Base-by-base conservation (phyloP, 2,113 vertebrate genomes). In the Tyrannus savana region DNA sequence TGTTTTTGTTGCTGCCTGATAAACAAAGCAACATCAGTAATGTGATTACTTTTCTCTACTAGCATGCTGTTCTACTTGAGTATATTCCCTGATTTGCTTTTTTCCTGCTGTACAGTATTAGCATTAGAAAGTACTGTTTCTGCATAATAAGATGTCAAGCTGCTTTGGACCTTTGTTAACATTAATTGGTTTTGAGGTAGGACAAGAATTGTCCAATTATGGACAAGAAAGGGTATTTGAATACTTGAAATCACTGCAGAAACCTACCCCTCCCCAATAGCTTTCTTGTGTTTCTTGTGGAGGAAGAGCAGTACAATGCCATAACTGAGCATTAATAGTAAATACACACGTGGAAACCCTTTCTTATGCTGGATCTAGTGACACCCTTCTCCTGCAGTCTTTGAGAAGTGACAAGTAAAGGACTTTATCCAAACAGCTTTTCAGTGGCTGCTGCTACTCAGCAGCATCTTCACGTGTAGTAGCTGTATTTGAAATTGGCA, bases 11-110 rank as follows among this genome's bases (percentile, higher is more conserved):
- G 55, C 77, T 93, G 87, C 55, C 64, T 81, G 77, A 87, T 84
- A 74, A 91, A 89, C 64, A 75, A 77, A 93, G 41, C 17, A 69
- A 50, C 84, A 73, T 77, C 69, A 66, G 69, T 93, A 87, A 94
- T 74, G 59, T 80, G 77, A 77, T 91, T 95, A 69, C 52, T 84
- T 80, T 73, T 69, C 55, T 58, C 49, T 87, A 52, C 77, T 84
- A 76, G 44, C 42, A 59, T 4, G 5, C 39, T 80, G 39, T 53
- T 93, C 63, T 80, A 31, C 84, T 95, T 89, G 50, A 89, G 69
- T 66, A 28, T 46, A 37, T 74, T 77, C 47, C n/a, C 25, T 73
- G 12, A 67, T 94, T 89, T 76, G 68, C 84, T 53, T 53, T 79
- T 83, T 94, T 85, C 35, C 30, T 73, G 46, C 24, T 77, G 5